Evolutionary conservation across 2,113 vertebrate species (phyloP).

Genomic region (Clarias batrachus): DNA sequence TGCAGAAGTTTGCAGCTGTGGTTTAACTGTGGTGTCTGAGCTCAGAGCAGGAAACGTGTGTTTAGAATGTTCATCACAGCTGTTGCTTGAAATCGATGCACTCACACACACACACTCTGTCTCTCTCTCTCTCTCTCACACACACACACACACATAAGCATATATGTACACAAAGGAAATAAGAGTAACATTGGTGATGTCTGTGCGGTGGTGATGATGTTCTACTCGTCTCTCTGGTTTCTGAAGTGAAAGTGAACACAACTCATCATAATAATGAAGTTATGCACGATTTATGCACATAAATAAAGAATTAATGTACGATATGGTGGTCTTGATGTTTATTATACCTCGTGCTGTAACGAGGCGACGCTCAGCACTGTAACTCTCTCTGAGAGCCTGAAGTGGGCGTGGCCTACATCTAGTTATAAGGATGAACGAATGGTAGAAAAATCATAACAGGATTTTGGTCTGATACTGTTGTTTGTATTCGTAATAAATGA

Average conservation of each 20-base stretch:
- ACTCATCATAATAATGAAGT: neutral
- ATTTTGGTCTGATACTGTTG: too few relatives aligned
- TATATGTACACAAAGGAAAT: neutral
- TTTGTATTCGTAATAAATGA: too few relatives aligned
- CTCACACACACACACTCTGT: neutral
- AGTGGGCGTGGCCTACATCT: neutral
- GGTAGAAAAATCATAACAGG: neutral
- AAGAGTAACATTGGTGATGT: constrained; percentile 20
- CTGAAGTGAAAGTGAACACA: neutral
- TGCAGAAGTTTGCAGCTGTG: constrained; percentile 52
- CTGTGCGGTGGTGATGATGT: neutral
- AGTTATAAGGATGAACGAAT: neutral
- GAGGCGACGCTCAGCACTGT: too few relatives aligned
- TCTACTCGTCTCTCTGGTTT: neutral
- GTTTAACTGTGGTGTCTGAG: constrained; percentile 33
- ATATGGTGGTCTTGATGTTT: neutral
- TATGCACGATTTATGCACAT: too few relatives aligned
- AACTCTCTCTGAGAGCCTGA: neutral
- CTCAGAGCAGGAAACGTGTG: constrained; percentile 42
- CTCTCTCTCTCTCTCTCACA: neutral
- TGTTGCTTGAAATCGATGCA: neutral
- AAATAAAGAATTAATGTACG: neutral
- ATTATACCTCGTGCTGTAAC: too few relatives aligned
- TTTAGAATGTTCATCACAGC: constrained; percentile 26
- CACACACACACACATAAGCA: neutral